Evolutionary conservation across 2,888 invertebrate species (phyloP), one percentile per base, ranked within the genome.

Genomic region (Elgonia sp.): DNA sequence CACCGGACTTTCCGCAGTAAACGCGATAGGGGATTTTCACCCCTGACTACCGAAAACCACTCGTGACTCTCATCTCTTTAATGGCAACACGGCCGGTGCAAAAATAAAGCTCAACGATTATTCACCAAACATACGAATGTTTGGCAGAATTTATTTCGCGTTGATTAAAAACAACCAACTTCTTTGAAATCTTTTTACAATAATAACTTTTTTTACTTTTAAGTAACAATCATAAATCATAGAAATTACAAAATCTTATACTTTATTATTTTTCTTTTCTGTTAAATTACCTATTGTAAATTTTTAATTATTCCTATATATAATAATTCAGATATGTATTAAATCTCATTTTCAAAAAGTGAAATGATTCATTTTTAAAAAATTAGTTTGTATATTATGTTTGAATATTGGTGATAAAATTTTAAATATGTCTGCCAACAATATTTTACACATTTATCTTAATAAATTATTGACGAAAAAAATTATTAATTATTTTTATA

Each of bases 61-160:
- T 89, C 86, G 86, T 83, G 87, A 86, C 88, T 90, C 90, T 90
- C 90, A 90, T 90, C 88, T 90, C 90, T 90, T 88, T 90, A 90
- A 90, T 89, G 89, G 88, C 87, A 83, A 87, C 87, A 80, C 76
- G 86, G 53, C 70, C 77, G 75, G 84, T 57, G 89, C 83, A 84
- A 85, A 87, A 89, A 87, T 87, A 87, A 89, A 89, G 82, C 87
- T 85, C 87, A 62, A 86, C 89, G 70, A 80, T 89, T 88, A 88
- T 88, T 85, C 83, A 85, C 60, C 85, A 77, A 85, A 83, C 85
- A 62, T 77, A 82, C 84, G 88, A 81, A 82, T 84, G 88, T 84
- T 88, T 76, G 75, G 80, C 80, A 65, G 76, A 88, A 88, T 88
- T 88, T 86, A 88, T 88, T 88, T 84, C 84, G 63, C 76, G 86